Conservation (phyloP, 2,113 vertebrate genomes). For the Tychaedon coryphoeus region DNA sequence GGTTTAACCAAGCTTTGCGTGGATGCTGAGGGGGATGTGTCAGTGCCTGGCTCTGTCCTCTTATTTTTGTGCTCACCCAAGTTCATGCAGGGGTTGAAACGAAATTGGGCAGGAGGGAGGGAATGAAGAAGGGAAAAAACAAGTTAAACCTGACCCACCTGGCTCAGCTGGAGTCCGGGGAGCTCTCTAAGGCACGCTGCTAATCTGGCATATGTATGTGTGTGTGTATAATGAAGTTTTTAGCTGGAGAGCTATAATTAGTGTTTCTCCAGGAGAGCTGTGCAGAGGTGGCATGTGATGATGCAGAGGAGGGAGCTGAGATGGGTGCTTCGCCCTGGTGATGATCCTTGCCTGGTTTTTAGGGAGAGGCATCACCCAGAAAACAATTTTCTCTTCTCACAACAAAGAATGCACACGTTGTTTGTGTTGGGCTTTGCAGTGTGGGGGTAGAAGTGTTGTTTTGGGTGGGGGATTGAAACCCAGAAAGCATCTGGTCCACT, state of each 20-base stretch:
- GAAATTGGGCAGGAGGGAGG: not conserved
- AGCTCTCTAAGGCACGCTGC: not conserved
- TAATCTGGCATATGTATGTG: not conserved
- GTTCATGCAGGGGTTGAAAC: not conserved
- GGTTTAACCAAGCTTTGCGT: not conserved
- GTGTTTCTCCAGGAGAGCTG: not conserved
- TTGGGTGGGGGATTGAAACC: not conserved
- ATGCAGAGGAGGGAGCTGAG: not conserved
- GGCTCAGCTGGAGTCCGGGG: not conserved
- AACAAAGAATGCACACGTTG: not conserved
- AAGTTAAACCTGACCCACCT: constrained; percentile 19
- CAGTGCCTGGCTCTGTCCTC: not conserved
- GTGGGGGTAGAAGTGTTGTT: not conserved
- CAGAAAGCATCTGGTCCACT: accelerated
- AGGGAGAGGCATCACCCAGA: not conserved
- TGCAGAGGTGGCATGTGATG: not conserved
- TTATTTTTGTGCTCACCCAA: not conserved
- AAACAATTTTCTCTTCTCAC: not conserved
- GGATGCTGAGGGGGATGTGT: not conserved
- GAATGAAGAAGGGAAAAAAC: not conserved
- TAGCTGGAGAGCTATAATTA: constrained; percentile 6
- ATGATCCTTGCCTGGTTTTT: not conserved
- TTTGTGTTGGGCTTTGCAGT: not conserved
- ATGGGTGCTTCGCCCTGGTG: not conserved
- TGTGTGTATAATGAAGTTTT: not conserved